phyloP scores from a whole-genome alignment of 1,140 invertebrate species.

The Papilio polyxenes region DNA sequence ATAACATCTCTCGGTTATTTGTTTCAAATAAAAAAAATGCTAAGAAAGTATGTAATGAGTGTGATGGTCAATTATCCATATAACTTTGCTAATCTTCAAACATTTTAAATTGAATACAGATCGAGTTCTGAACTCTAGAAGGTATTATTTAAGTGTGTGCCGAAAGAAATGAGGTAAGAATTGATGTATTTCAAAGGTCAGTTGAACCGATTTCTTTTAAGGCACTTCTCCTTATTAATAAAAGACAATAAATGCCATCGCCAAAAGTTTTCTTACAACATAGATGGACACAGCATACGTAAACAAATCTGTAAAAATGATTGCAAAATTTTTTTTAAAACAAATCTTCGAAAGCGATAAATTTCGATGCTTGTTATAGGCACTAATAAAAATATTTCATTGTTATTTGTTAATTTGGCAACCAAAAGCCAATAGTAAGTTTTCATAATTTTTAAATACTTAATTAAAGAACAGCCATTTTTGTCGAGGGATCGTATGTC shows the following conservation, averaged over 20 bases:
- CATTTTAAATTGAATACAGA: background rate
- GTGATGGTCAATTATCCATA: background rate
- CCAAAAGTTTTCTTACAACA: background rate
- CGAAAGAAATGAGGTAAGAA: constrained; percentile 7
- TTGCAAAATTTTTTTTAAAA: background rate
- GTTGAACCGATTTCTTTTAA: constrained; percentile 17
- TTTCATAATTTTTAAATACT: too few species aligned
- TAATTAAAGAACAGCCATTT: too few species aligned
- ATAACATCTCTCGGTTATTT: too few species aligned
- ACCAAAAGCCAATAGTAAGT: too few species aligned
- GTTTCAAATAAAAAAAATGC: too few species aligned
- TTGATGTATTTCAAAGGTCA: constrained; percentile 19
- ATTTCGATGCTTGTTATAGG: too few species aligned
- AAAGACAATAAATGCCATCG: constrained; percentile 4
- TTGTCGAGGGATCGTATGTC: too few species aligned
- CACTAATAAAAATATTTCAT: background rate
- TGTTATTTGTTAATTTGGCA: background rate
- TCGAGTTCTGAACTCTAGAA: background rate
- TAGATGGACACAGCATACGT: background rate
- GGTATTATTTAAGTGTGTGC: background rate
- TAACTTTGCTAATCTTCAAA: background rate
- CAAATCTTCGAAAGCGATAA: too few species aligned
- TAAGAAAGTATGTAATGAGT: background rate
- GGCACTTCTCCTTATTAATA: constrained; percentile 7
- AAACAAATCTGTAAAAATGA: background rate